Base-by-base conservation (phyloP, 1,140 invertebrate genomes). In the Drosophila orena region DNA sequence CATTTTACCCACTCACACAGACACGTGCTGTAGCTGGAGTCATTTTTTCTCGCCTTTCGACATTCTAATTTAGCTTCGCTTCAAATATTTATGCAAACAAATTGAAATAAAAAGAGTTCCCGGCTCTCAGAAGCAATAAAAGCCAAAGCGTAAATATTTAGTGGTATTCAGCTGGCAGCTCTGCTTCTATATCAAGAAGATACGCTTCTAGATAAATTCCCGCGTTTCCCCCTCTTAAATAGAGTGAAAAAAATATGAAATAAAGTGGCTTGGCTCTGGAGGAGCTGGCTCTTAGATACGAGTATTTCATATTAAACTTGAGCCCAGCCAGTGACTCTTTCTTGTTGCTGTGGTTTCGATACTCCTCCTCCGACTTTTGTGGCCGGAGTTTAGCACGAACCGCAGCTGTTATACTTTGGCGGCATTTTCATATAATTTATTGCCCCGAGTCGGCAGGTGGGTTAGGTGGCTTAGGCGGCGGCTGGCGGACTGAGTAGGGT, bases 71-170 rank as follows among this genome's bases (percentile, higher is more conserved):
- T 88, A 79, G 79, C 57, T 49, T 68, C 62, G 68, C 79, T 84
- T 88, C 72, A 89, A 89, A 88, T 88, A 89, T 89, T 89, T 77
- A 89, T 88, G 85, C 84, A 89, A 88, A 88, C 77, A 88, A 88
- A 88, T 88, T 88, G 84, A 88, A 88, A 88, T 89, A 88, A 88
- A 83, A 84, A 89, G 79, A 84, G 72, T 77, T 84, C 47, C 60
- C 46, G 72, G 37, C 64, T 69, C 81, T 54, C 60, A 71, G 69
- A 88, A 84, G 84, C 84, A 89, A 89, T 88, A 89, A 89, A 88
- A 76, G 56, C 79, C 66, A 38, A 62, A 86, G 69, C 62, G 83
- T 88, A 89, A 83, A 89, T 89, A 88, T 88, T 88, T 89, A 80
- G 77, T 61, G 62, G 55, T 58, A 46, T 65, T 61, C 64, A 65